Percentiles rank a stretch among this genome's conserved stretches.
phyloP scores from a whole-genome alignment of 2,797 vertebrate species.

The Danionella dracula region DNA sequence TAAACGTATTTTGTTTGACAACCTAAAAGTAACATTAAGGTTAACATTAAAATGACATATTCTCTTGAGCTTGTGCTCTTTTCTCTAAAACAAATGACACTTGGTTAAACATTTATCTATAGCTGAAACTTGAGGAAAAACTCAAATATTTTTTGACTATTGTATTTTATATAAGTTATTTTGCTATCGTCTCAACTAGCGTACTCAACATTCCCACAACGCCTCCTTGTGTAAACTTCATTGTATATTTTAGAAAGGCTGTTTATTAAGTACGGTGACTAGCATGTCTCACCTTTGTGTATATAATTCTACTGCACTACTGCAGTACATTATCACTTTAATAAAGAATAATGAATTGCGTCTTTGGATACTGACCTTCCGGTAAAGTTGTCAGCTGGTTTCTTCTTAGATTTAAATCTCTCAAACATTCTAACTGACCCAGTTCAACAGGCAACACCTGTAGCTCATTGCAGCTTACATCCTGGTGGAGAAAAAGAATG shows the following conservation, averaged over 20 bases:
- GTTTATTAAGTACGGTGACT: background rate
- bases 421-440: constrained; percentile 80
- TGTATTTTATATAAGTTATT: too few relatives aligned
- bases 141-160: background rate
- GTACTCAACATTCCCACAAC: background rate
- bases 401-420: constrained; percentile 91
- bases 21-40: background rate
- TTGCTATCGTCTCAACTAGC: too few relatives aligned
- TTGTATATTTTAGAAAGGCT: background rate
- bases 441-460: constrained; percentile 87
- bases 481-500: constrained; percentile 66
- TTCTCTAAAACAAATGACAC: background rate
- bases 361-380: constrained; percentile 60
- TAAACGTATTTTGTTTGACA: too few relatives aligned
- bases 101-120: background rate
- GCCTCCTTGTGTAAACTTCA: background rate
- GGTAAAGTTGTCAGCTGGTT: constrained; percentile 88
- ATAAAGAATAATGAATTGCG: too few relatives aligned
- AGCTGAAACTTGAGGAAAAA: too few relatives aligned
- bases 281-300: too few relatives aligned
- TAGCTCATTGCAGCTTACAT: constrained; percentile 97
- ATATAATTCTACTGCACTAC: too few relatives aligned
- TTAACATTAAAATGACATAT: background rate
- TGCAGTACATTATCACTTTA: too few relatives aligned
- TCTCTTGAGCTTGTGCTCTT: background rate